Conservation (phyloP, 2,888 invertebrate genomes). For the Chymomyza amoena region DNA sequence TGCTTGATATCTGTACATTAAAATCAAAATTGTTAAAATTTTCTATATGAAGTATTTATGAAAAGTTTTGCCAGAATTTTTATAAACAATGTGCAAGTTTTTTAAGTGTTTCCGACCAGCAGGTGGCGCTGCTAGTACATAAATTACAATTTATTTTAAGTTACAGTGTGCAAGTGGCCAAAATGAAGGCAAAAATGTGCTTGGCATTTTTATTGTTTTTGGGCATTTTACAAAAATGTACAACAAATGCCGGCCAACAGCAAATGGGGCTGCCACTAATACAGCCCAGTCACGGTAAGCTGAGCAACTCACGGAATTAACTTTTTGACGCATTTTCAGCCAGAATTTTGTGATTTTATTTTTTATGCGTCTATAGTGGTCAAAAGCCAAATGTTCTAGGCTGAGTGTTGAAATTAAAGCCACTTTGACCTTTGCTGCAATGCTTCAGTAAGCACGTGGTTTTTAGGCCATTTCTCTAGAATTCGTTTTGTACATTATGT, state of each 20-base stretch:
- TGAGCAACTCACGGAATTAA: conserved; percentile 52
- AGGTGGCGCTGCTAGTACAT: conserved; percentile 12
- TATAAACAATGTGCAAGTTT: background rate
- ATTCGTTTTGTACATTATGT: conserved; percentile 4
- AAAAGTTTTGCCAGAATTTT: background rate
- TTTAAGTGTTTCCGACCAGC: background rate
- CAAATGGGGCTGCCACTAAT: conserved; percentile 72
- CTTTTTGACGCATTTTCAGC: conserved; percentile 15
- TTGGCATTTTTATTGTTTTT: conserved; percentile 49
- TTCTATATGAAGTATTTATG: background rate
- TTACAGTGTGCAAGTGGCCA: background rate
- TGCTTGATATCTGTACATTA: background rate
- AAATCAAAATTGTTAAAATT: background rate
- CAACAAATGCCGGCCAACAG: conserved; percentile 26
- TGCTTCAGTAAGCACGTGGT: conserved; percentile 58
- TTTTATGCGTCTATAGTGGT: conserved; percentile 28
- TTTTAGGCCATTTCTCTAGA: background rate
- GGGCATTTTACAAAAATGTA: conserved; percentile 40
- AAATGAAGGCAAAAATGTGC: conserved; percentile 51
- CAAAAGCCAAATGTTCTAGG: conserved; percentile 19
- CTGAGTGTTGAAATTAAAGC: conserved; percentile 28
- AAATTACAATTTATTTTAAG: conserved; percentile 4
- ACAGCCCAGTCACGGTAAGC: conserved; percentile 78
- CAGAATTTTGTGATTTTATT: background rate
- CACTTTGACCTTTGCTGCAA: conserved; percentile 66